Evolutionary conservation across 2,888 invertebrate genomes (phyloP).

Genomic region (Ochlodes sylvanus): DNA sequence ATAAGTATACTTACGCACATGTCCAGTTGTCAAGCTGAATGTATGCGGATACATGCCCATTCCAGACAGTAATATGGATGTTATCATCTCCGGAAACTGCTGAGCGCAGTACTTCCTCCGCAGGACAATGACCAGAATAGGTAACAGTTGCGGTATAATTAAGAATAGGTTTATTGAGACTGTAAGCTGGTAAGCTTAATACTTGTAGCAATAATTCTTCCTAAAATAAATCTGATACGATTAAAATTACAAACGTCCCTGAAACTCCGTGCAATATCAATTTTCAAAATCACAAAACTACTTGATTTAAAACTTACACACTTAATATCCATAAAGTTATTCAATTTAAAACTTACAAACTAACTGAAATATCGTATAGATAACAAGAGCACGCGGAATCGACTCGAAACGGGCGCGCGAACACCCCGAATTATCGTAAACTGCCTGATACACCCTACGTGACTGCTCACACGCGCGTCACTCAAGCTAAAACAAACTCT

Average conservation of each 20-base stretch:
- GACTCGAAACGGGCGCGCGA: constrained; percentile 41
- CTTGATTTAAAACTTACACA: neutral
- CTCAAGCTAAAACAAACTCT: constrained; percentile 37
- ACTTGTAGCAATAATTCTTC: too few relatives aligned
- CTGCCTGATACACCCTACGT: constrained; percentile 47
- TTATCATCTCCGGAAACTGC: constrained; percentile 16
- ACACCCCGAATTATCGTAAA: constrained; percentile 56
- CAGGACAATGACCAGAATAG: constrained; percentile 15
- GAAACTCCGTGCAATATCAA: neutral
- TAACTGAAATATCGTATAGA: constrained; percentile 26
- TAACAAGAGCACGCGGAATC: constrained; percentile 25
- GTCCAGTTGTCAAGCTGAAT: neutral
- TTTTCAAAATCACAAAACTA: neutral
- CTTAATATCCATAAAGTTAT: constrained; percentile 13
- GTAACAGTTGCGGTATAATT: neutral
- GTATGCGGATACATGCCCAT: neutral
- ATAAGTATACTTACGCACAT: neutral
- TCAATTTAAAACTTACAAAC: constrained; percentile 25
- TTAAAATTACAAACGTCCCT: neutral
- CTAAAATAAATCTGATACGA: too few relatives aligned
- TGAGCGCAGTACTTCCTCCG: constrained; percentile 8
- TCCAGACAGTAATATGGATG: constrained; percentile 21
- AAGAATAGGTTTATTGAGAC: neutral
- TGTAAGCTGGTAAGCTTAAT: too few relatives aligned
- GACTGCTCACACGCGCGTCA: constrained; percentile 31